Conservation (phyloP, 2,797 vertebrate species). For the Florisuga fusca region DNA sequence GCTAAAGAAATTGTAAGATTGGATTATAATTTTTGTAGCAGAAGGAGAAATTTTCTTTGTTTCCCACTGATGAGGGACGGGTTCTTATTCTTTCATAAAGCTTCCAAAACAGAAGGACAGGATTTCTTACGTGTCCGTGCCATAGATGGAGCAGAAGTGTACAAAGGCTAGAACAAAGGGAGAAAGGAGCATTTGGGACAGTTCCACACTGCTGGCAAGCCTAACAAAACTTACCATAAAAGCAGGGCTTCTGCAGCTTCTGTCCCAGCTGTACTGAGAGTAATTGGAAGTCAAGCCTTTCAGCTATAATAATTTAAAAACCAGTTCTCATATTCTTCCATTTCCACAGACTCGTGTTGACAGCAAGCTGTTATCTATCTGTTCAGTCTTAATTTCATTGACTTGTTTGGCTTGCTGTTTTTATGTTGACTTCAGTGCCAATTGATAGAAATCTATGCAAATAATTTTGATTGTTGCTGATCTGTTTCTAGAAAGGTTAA, state of each 20-base stretch:
- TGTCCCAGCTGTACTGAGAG: not conserved
- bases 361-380: not conserved
- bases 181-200: not conserved
- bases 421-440: not conserved
- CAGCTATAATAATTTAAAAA: not conserved
- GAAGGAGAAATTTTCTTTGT: not conserved
- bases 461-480: not conserved
- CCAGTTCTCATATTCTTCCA: not conserved
- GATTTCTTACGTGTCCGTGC: not conserved
- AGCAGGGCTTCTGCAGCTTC: not conserved
- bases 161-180: not conserved
- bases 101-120: not conserved
- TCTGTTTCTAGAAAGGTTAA: conserved; percentile 22
- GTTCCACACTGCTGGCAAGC: not conserved
- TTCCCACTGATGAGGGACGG: not conserved
- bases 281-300: not conserved
- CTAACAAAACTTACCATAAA: not conserved
- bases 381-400: not conserved
- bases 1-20: not conserved
- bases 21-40: not conserved
- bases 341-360: conserved; percentile 1
- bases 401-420: not conserved
- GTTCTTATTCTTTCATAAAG: not conserved
- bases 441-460: not conserved
- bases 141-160: not conserved